phyloP scores from a whole-genome alignment of 2,113 vertebrate genomes.

The Spea multiplicata region DNA sequence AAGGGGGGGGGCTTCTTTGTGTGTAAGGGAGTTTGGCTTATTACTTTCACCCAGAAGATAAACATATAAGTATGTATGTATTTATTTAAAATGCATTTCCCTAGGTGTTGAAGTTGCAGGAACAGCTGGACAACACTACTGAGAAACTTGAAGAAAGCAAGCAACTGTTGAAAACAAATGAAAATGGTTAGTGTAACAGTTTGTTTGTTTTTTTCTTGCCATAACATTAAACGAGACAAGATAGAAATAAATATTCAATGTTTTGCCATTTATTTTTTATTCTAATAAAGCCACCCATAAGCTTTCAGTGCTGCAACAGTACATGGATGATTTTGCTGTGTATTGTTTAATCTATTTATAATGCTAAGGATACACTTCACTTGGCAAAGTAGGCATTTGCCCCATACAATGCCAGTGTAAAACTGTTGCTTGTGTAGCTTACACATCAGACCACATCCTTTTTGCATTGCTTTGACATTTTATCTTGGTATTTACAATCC shows the following conservation, averaged over 20 bases:
- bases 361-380: background rate
- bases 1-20: too few species aligned
- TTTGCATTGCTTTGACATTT: slow-evolving; percentile 8
- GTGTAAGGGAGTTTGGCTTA: too few species aligned
- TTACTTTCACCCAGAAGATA: too few species aligned
- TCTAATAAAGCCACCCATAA: too few species aligned
- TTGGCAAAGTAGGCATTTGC: background rate
- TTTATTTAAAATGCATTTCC: background rate
- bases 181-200: slow-evolving; percentile 46
- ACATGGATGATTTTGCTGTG: too few species aligned
- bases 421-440: background rate
- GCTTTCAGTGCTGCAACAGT: too few species aligned
- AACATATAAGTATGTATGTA: too few species aligned
- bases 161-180: slow-evolving; percentile 45
- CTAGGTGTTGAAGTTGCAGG: slow-evolving; percentile 48
- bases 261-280: too few species aligned
- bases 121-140: slow-evolving; percentile 38
- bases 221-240: slow-evolving; percentile 12
- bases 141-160: slow-evolving; percentile 47
- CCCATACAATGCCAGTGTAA: background rate
- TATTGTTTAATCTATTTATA: too few species aligned
- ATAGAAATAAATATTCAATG: background rate
- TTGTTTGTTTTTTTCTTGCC: background rate
- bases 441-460: background rate
- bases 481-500: slow-evolving; percentile 19